A percentile compares a stretch with the other conserved stretches of the same genome.
These are phyloP conservation scores for Okapia johnstoni DNA, from an alignment of 2,113 vertebrate species.

Conservation along the genomic window DNA sequence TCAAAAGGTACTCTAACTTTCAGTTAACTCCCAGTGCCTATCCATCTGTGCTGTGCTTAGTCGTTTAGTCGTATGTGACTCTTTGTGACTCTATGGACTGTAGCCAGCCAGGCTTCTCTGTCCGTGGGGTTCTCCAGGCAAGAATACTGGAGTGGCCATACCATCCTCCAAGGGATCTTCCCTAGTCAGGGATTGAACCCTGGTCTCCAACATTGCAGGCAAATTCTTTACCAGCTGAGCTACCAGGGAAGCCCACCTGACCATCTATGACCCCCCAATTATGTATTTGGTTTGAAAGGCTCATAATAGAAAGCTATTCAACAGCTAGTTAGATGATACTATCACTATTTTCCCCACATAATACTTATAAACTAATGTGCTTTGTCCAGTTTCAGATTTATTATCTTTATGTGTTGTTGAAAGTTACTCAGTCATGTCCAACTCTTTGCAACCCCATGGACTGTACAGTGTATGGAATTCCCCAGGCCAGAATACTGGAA, in stretches of 20 bases:
- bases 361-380: background rate
- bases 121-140: background rate
- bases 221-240: background rate
- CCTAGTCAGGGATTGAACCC: background rate
- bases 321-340: background rate
- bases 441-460: background rate
- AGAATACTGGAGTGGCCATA: background rate
- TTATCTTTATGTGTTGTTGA: background rate
- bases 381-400: background rate
- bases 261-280: background rate
- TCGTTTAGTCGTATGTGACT: rapidly evolving
- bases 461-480: background rate
- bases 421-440: background rate
- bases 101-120: background rate
- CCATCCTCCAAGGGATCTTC: background rate
- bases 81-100: background rate
- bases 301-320: background rate
- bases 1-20: background rate
- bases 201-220: background rate
- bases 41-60: background rate
- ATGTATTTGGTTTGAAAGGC: background rate
- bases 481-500: background rate
- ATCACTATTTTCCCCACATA: background rate
- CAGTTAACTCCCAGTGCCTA: background rate
- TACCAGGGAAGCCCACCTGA: background rate